Percentiles rank a stretch among this genome's conserved stretches.
phyloP scores from a whole-genome alignment of 2,113 vertebrate species.

The Ciconia stormi region DNA sequence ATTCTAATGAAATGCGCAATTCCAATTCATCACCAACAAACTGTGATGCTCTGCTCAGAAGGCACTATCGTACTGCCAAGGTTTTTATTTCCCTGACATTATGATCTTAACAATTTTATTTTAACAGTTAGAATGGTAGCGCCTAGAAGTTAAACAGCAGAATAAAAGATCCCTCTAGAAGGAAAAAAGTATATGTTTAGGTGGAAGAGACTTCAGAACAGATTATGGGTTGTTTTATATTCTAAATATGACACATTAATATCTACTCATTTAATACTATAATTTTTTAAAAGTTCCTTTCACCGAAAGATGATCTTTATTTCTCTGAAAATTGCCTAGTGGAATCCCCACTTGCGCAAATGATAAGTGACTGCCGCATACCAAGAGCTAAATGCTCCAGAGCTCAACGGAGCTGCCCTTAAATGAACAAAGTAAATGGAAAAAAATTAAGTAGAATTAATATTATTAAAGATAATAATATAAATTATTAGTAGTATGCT shows the following conservation, averaged over 20 bases:
- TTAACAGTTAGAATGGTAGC: constrained; percentile 37
- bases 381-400: constrained; percentile 45
- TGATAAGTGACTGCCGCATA: constrained; percentile 53
- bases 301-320: constrained; percentile 64
- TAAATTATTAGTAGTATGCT: constrained; percentile 74
- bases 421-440: constrained; percentile 67
- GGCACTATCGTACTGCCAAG: constrained; percentile 17
- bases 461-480: constrained; percentile 76
- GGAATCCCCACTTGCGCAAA: constrained; percentile 53
- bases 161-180: constrained; percentile 32
- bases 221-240: constrained; percentile 61
- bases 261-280: constrained; percentile 60
- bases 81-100: constrained; percentile 46
- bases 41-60: neutral
- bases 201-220: constrained; percentile 37
- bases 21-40: constrained; percentile 3
- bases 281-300: constrained; percentile 62
- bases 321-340: constrained; percentile 63
- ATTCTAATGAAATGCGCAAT: neutral
- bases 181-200: constrained; percentile 9
- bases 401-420: constrained; percentile 47
- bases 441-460: constrained; percentile 70
- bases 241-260: constrained; percentile 57
- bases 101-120: constrained; percentile 42
- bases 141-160: constrained; percentile 39